Evolutionary conservation across 2,888 invertebrate genomes (phyloP), one percentile per base, ranked within the genome.

Genomic region (Neoscelio sp.): DNA sequence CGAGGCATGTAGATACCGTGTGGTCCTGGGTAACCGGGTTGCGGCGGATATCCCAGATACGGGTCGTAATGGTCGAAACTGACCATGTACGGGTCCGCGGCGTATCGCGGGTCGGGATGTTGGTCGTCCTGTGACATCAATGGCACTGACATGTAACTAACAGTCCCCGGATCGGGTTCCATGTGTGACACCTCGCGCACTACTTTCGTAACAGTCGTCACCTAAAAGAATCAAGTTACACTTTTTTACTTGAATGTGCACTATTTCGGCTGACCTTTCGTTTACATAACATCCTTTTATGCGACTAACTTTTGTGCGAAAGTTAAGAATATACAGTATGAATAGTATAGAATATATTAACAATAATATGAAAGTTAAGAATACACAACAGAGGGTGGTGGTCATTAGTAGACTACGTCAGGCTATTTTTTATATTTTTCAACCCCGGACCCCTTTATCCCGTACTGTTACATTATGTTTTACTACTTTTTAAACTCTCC

Each of bases 181-280:
- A 93, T 92, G 87, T 92, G 92, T 64, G 91, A 91, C 50, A 94
- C 93, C 88, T 94, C 94, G 78, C 94, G 92, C 42, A 94, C 93
- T 46, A 94, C 94, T 90, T 94, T 94, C 67, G 94, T 94, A 78
- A 94, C 93, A 26, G 94, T 94, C 71, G 94, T 94, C 86, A 94
- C 94, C 93, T 94, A 4, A 74, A 76, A 73, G 68, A 58, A 56
- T 70, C 56, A 6, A 1, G 33, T 62, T 62, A 50, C 44, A 7
- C 52, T 46, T 64, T 56, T 50, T 33, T 33, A 8, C 10, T 33
- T 33, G n/a, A n/a, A n/a, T n/a, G n/a, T n/a, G n/a, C n/a, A n/a
- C n/a, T n/a, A n/a, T n/a, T n/a, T n/a, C n/a, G n/a, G n/a, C n/a
- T n/a, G n/a, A n/a, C n/a, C n/a, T n/a, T n/a, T n/a, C n/a, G n/a